phyloP scores from a whole-genome alignment of 2,888 invertebrate genomes.

The Panzeria rudis region DNA sequence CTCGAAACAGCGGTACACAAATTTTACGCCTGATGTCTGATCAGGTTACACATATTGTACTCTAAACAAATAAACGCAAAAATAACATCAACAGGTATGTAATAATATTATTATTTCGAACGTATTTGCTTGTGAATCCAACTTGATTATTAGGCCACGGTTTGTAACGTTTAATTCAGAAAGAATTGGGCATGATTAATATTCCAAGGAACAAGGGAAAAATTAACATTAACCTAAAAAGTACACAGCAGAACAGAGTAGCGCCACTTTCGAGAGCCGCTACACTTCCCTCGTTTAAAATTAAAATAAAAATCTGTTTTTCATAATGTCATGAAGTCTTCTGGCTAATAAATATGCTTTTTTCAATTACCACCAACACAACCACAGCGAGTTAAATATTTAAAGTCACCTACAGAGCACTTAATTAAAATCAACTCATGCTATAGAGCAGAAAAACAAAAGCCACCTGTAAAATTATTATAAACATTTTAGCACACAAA shows the following conservation, averaged over 20 bases:
- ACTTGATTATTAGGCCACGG: no score
- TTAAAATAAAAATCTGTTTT: slow-evolving; percentile 42
- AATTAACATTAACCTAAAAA: no score
- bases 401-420: slow-evolving; percentile 57
- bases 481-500: slow-evolving; percentile 17
- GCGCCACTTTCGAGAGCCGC: no score
- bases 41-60: not conserved
- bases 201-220: no score
- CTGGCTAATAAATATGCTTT: slow-evolving; percentile 35
- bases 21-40: no score
- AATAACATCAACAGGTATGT: slow-evolving; percentile 38
- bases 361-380: slow-evolving; percentile 15
- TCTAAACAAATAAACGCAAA: not conserved
- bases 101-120: no score
- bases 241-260: no score
- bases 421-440: slow-evolving; percentile 62
- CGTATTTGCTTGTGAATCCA: no score
- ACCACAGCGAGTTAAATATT: not conserved
- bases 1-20: no score
- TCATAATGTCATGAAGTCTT: slow-evolving; percentile 59
- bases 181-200: no score
- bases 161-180: no score
- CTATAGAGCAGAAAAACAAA: slow-evolving; percentile 46
- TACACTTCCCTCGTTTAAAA: no score
- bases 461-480: slow-evolving; percentile 50